Conservation (phyloP, 2,888 invertebrate genomes). For the Strigamia transsilvanica region DNA sequence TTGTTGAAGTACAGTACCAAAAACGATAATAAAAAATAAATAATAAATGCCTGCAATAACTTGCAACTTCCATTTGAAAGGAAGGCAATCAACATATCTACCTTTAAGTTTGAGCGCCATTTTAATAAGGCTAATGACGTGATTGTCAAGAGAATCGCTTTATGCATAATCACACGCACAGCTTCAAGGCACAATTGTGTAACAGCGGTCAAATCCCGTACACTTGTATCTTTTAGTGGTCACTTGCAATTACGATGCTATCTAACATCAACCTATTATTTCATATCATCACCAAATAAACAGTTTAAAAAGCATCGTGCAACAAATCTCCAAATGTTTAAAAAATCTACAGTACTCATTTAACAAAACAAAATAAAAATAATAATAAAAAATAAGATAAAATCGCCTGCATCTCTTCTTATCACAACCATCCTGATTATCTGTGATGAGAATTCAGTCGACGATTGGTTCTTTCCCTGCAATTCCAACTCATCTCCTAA, state of each 20-base stretch:
- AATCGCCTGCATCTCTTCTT: neutral
- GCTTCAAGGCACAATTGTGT: conserved; percentile 44
- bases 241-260: conserved; percentile 42
- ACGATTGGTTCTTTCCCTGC: conserved; percentile 32
- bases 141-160: conserved; percentile 37
- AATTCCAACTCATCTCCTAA: conserved; percentile 44
- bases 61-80: neutral
- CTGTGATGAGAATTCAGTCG: conserved; percentile 36
- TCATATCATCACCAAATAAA: neutral
- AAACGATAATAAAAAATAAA: too few relatives aligned
- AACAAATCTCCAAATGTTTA: neutral
- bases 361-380: neutral
- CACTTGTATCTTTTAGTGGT: conserved; percentile 29
- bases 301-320: neutral
- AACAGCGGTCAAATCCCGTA: conserved; percentile 36
- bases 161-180: conserved; percentile 27
- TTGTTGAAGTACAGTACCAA: too few relatives aligned
- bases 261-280: conserved; percentile 23
- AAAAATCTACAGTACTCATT: neutral
- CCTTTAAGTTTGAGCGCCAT: conserved; percentile 13
- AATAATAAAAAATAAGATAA: neutral
- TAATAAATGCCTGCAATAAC: neutral
- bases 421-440: conserved; percentile 41
- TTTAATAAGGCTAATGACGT: conserved; percentile 42
- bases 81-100: neutral